Percentiles rank a stretch among this genome's conserved stretches.
Evolutionary conservation across 2,113 vertebrate species (phyloP).

Genomic region (Myrmophylax atrothorax): DNA sequence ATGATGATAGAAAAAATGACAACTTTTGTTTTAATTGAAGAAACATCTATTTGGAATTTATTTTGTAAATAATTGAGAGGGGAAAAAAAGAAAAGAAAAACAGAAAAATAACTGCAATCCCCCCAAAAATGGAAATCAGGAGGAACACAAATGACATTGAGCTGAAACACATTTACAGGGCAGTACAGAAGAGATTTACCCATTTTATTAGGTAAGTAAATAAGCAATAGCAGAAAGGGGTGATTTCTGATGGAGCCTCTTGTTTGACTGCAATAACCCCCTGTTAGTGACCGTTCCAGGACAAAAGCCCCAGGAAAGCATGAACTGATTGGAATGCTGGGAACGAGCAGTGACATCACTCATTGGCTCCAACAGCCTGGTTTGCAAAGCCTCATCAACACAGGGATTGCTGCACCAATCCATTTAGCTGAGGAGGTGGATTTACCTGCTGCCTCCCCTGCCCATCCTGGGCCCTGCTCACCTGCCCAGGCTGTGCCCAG

Average conservation of each 20-base stretch:
- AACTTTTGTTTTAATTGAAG: neutral
- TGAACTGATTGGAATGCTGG: neutral
- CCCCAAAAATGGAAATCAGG: neutral
- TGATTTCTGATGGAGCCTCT: neutral
- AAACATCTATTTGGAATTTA: neutral
- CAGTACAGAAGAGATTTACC: neutral
- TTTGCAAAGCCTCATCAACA: slow-evolving; percentile 50
- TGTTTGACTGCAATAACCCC: no score
- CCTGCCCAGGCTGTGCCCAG: neutral
- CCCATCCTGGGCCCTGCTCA: neutral
- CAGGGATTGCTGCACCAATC: slow-evolving; percentile 41
- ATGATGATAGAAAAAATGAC: neutral
- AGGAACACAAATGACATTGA: neutral
- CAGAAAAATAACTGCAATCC: fast-evolving
- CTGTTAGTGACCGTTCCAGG: neutral
- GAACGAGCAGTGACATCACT: neutral
- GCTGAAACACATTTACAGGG: neutral
- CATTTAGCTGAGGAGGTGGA: slow-evolving; percentile 39
- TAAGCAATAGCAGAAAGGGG: neutral
- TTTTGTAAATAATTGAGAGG: neutral
- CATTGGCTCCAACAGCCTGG: neutral
- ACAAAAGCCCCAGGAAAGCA: neutral
- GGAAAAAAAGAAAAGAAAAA: no score
- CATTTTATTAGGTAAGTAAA: neutral
- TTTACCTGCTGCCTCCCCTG: neutral